Percentiles rank a stretch among this genome's conserved stretches.
phyloP scores from a whole-genome alignment of 2,797 vertebrate genomes.

The Macroramphosus scolopax region DNA sequence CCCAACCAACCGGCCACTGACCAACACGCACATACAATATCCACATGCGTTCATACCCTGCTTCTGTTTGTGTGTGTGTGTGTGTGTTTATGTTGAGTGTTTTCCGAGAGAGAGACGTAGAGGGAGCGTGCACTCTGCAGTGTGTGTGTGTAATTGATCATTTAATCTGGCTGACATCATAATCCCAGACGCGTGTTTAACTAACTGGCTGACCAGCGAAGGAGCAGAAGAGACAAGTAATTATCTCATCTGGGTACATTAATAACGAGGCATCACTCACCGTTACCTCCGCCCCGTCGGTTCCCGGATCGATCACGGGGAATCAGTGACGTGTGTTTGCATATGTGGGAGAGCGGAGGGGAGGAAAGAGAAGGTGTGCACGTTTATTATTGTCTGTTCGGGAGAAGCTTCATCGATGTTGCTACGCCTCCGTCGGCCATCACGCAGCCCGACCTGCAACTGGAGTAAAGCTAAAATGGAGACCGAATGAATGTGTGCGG shows the following conservation, averaged over 20 bases:
- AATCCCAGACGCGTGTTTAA: slow-evolving; percentile 78
- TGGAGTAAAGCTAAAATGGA: slow-evolving; percentile 67
- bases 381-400: slow-evolving; percentile 8
- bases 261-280: slow-evolving; percentile 66
- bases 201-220: slow-evolving; percentile 63
- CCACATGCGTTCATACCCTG: slow-evolving; percentile 10
- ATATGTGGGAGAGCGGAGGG: slow-evolving; percentile 24
- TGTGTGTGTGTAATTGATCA: slow-evolving; percentile 66
- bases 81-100: slow-evolving; percentile 35
- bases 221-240: slow-evolving; percentile 70
- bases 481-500: slow-evolving; percentile 36
- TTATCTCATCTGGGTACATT: slow-evolving; percentile 76
- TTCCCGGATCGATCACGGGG: slow-evolving; percentile 57
- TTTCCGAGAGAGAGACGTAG: slow-evolving; percentile 21
- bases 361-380: not conserved
- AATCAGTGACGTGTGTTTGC: slow-evolving; percentile 20
- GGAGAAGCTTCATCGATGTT: slow-evolving; percentile 10
- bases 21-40: slow-evolving; percentile 39
- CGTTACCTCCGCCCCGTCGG: slow-evolving; percentile 38
- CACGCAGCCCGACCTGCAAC: slow-evolving; percentile 53
- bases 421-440: slow-evolving; percentile 61
- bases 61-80: slow-evolving; percentile 7
- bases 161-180: slow-evolving; percentile 76
- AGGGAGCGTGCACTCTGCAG: slow-evolving; percentile 43
- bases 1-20: slow-evolving; percentile 64